Base-by-base conservation (phyloP, 2,888 invertebrate genomes). In the Lacanobia oleracea region DNA sequence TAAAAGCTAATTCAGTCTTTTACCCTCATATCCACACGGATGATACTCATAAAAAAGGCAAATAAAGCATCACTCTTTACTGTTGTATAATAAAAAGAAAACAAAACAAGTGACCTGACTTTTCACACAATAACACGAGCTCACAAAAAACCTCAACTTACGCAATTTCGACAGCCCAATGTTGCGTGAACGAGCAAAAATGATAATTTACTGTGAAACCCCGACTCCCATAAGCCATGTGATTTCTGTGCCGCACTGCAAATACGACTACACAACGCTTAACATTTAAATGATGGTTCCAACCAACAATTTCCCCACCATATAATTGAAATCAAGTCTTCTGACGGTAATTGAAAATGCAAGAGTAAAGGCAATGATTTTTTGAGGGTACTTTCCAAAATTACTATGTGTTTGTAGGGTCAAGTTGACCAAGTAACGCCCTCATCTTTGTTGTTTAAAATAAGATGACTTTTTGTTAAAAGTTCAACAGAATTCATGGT, bases 321-420 rank as follows among this genome's bases (percentile, higher is more conserved):
- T 88, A 86, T 91, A 91, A 91, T 91, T 91, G 91, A 90, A 88
- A 91, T 88, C 87, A 89, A 88, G 85, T 88, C 85, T 86, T 86
- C 86, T 83, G 83, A 84, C 76, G 87, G 82, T 91, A 90, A 91
- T 91, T 91, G 90, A 90, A 90, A 90, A 88, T 75, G 77, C 76
- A 79, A 78, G 86, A 80, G 74, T 79, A 77, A 80, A 77, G 59
- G 81, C 80, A 84, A 81, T 84, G 81, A 81, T 84, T 85, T 86
- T 86, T 84, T 83, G 73, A 83, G 64, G 81, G 83, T 86, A 89
- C 88, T 90, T 90, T 90, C 87, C 83, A 89, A 89, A 90, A 90
- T 91, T 89, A 86, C 88, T 90, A 89, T 86, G 83, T 84, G 83
- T 85, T 76, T 78, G 80, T 78, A 82, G 79, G 86, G 85, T 85